Base-by-base conservation (phyloP, 2,113 vertebrate species). In the Tricholaema leucomelas region DNA sequence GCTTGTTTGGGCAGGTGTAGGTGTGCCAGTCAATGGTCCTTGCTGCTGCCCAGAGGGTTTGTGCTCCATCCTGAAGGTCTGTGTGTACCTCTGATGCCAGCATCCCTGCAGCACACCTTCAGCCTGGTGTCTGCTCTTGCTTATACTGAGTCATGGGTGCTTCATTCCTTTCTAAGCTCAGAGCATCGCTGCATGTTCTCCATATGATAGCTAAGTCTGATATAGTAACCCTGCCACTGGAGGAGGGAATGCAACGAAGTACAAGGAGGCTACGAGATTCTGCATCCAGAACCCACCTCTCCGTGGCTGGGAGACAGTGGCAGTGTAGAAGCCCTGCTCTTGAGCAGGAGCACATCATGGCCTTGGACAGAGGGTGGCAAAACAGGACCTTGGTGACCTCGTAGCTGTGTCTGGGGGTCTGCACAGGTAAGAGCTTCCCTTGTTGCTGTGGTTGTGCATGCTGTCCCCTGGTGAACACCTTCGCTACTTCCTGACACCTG, bases 301-400 rank as follows among this genome's bases (percentile, higher is more conserved):
- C 13, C 31, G 79, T 2, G 0, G 16, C 60, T 12, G 6, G 10
- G 25, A 40, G 18, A 67, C n/a, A 24, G 14, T 21, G 24, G 9
- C 25, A 33, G 42, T 1, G 5, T 0, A 1, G 33, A 30, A 13
- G 24, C 38, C 21, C 10, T 15, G 21, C 61, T 84, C 61, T 42
- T 0, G 1, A 8, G 42, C 48, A 5, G 16, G 7, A 78, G 48
- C 33, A 4, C 8, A 19, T 15, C 13, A 8, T 1, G 3, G 30
- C 23, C 38, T 64, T 14, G 36, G 21, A 4, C 7, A 48, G 28
- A 42, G n/a, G 36, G 31, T 31, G 36, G 15, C 25, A 31, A 65
- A 58, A 44, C n/a, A 64, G 54, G 15, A 12, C 81, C 30, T 10
- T 3, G 11, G 38, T 33, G 52, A 54, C 38, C 50, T 46, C 2